Evolutionary conservation across 2,113 vertebrate species (phyloP), one percentile per base, ranked within the genome.

Genomic region (Heterochromis multidens): DNA sequence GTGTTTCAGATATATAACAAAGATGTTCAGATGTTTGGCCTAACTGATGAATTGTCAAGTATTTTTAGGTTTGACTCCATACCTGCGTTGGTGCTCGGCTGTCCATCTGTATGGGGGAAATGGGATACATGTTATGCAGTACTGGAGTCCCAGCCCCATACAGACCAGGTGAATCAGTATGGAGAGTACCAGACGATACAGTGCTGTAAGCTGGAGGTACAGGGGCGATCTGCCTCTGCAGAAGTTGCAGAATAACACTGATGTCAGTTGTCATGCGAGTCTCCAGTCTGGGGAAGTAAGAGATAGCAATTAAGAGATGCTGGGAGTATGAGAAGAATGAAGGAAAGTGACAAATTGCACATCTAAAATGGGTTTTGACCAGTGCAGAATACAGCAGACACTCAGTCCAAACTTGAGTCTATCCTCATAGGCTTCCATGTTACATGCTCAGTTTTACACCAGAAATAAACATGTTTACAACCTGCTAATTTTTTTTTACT

Each of bases 211-310:
- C 96, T 0, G 97, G 96, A 3, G 96, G 97, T 70, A 97, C 97
- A 61, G 97, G 97, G 77, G 97, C 94, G 12, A 96, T 94, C 91
- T 99, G 97, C 82, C 97, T 95, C 91, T 98, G 98, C 58, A 99
- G 97, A 37, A 99, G 97, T 95, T 99, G 97, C 9, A 99, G 97
- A 92, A 99, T 98, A 82, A 96, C 94, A 10, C 89, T 97, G 90
- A 99, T 97, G 83, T 99, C 98, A 33, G 98, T 96, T 31, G 97
- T 97, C 97, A 99, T 96, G 46, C 97, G 97, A 76, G 97, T 97
- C 93, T 99, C 99, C 92, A 99, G 87, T 94, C 99, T 99, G 86
- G 91, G 76, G 27, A 60, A 83, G 33, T 31, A 31, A 49, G 14
- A 82, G 19, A 49, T 3, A 27, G 5, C 46, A 7, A 43, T 37